phyloP scores from a whole-genome alignment of 2,797 vertebrate genomes.

The Sandelia bainsii region DNA sequence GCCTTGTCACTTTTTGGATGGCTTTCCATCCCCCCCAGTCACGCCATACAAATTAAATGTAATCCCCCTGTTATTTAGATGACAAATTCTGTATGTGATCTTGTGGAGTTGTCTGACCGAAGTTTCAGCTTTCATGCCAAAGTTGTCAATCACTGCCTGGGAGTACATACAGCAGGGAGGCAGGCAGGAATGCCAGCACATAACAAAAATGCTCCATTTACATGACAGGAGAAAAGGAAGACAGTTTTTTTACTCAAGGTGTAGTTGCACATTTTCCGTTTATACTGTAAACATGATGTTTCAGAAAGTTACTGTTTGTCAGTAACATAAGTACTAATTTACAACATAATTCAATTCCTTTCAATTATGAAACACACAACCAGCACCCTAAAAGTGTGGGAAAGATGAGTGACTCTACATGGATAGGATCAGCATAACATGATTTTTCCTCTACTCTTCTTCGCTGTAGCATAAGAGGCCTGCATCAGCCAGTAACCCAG shows the following conservation, averaged over 20 bases:
- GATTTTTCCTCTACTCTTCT: slow-evolving; percentile 17
- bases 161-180: slow-evolving; percentile 48
- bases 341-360: slow-evolving; percentile 1
- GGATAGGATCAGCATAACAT: slow-evolving; percentile 5
- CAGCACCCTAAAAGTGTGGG: background rate
- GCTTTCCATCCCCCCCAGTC: slow-evolving; percentile 64
- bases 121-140: slow-evolving; percentile 71
- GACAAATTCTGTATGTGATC: slow-evolving; percentile 80
- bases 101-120: slow-evolving; percentile 70
- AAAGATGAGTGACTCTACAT: slow-evolving; percentile 1
- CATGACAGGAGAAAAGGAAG: slow-evolving; percentile 42
- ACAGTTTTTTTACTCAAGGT: slow-evolving; percentile 37
- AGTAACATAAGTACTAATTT: background rate
- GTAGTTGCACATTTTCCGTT: slow-evolving; percentile 39
- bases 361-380: background rate
- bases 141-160: slow-evolving; percentile 78
- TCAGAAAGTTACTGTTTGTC: slow-evolving; percentile 19
- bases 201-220: slow-evolving; percentile 68
- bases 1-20: slow-evolving; percentile 79
- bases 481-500: slow-evolving; percentile 84
- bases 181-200: slow-evolving; percentile 62
- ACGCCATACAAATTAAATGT: slow-evolving; percentile 79
- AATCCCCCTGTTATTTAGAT: slow-evolving; percentile 81
- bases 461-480: slow-evolving; percentile 83
- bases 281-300: slow-evolving; percentile 28